A percentile compares a stretch with the other conserved stretches of the same genome.
Evolutionary conservation across 2,113 vertebrate species (phyloP).

Genomic region (Mirounga angustirostris): DNA sequence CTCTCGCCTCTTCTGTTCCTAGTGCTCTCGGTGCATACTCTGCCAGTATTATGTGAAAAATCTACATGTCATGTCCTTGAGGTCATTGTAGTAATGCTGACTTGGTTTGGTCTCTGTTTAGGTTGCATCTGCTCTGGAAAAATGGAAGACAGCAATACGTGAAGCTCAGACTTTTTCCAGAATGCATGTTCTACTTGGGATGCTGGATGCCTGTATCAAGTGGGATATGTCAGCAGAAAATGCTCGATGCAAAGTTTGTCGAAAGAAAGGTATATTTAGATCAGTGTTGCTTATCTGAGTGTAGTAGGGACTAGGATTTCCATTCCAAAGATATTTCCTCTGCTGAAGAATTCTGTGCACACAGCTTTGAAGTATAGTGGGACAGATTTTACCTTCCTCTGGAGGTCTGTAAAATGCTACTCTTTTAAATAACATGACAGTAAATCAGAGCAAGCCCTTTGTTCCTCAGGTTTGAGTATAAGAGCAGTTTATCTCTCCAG

Average conservation of each 20-base stretch:
- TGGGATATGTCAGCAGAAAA: slow-evolving; percentile 99
- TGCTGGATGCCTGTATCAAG: slow-evolving; percentile 99
- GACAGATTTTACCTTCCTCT: neutral
- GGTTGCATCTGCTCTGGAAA: slow-evolving; percentile 97
- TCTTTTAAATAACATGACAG: neutral
- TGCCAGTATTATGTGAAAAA: neutral
- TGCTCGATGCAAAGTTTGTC: slow-evolving; percentile 98
- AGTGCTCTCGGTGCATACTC: neutral
- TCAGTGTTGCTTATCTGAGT: neutral
- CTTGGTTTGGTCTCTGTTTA: slow-evolving; percentile 83
- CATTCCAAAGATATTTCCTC: neutral
- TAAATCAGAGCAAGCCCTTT: neutral
- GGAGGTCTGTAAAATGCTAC: neutral
- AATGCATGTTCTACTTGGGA: slow-evolving; percentile 97
- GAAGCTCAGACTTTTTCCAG: slow-evolving; percentile 98
- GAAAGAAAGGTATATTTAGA: slow-evolving; percentile 93
- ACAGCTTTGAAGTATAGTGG: neutral
- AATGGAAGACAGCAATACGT: slow-evolving; percentile 95
- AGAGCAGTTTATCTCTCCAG: neutral
- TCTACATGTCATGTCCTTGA: neutral
- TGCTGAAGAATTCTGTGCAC: neutral
- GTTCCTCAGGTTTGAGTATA: neutral
- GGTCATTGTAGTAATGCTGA: neutral
- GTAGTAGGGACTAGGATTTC: neutral
- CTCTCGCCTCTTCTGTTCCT: neutral